These are phyloP conservation scores for Metallyticus violacea DNA, from an alignment of 2,888 invertebrate species.

Conservation along the genomic window DNA sequence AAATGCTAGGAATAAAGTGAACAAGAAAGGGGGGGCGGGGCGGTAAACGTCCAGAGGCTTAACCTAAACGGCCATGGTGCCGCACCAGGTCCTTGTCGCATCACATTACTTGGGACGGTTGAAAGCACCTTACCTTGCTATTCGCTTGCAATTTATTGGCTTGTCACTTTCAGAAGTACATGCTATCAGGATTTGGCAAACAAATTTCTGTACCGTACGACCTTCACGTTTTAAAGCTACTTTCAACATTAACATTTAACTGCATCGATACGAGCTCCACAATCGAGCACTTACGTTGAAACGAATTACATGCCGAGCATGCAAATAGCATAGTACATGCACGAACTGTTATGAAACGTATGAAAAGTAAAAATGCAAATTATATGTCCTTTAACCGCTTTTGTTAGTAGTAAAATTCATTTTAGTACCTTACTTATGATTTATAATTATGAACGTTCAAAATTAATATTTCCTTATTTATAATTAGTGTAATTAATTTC, in stretches of 20 bases:
- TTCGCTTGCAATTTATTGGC: not conserved
- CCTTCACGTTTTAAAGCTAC: not conserved
- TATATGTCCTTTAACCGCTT: too few species aligned
- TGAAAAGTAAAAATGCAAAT: too few species aligned
- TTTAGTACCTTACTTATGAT: too few species aligned
- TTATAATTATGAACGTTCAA: too few species aligned
- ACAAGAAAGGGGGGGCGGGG: not conserved
- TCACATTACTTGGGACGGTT: not conserved
- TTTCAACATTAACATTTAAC: not conserved
- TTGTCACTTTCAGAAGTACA: not conserved
- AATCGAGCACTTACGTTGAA: not conserved
- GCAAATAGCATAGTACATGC: too few species aligned
- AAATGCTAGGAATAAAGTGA: not conserved
- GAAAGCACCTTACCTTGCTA: not conserved
- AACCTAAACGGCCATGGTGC: not conserved
- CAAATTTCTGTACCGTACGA: not conserved
- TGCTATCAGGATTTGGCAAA: not conserved
- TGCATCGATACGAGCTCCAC: too few species aligned
- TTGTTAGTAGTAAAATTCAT: too few species aligned
- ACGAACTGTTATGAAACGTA: too few species aligned
- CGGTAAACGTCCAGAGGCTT: too few species aligned
- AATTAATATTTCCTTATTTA: too few species aligned
- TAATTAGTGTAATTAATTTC: too few species aligned
- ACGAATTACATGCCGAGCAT: too few species aligned
- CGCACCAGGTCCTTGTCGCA: not conserved